These are phyloP conservation scores for Typhlomys cinereus DNA, from an alignment of 2,113 vertebrate genomes.

Conservation along the genomic window DNA sequence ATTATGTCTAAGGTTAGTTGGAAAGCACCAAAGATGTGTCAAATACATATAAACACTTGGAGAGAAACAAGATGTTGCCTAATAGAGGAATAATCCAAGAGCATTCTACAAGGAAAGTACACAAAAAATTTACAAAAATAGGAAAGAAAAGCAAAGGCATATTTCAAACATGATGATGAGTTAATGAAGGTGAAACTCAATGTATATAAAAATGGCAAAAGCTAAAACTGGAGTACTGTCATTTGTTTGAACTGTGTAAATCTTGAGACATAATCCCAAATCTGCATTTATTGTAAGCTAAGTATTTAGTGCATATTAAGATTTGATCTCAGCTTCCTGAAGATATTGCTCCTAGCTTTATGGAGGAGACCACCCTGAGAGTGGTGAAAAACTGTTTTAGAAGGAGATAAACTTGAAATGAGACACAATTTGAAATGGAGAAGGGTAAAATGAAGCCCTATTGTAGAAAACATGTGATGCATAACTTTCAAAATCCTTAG, in stretches of 20 bases:
- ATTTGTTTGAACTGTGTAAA: background rate
- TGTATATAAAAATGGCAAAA: background rate
- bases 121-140: background rate
- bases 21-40: background rate
- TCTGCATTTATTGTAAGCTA: constrained; percentile 15
- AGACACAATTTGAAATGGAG: constrained; percentile 10
- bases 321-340: background rate
- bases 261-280: background rate
- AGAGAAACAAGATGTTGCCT: background rate
- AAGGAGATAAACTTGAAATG: background rate
- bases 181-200: background rate
- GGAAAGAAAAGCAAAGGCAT: background rate
- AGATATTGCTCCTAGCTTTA: background rate
- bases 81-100: background rate
- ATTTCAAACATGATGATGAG: background rate
- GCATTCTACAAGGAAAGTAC: background rate
- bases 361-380: background rate
- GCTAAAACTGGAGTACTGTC: background rate
- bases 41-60: background rate
- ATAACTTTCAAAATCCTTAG: background rate
- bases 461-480: background rate
- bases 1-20: background rate
- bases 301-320: too few relatives aligned
- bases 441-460: background rate
- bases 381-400: background rate